phyloP scores from a whole-genome alignment of 2,888 invertebrate species.

The Psylliodes chrysocephalus region DNA sequence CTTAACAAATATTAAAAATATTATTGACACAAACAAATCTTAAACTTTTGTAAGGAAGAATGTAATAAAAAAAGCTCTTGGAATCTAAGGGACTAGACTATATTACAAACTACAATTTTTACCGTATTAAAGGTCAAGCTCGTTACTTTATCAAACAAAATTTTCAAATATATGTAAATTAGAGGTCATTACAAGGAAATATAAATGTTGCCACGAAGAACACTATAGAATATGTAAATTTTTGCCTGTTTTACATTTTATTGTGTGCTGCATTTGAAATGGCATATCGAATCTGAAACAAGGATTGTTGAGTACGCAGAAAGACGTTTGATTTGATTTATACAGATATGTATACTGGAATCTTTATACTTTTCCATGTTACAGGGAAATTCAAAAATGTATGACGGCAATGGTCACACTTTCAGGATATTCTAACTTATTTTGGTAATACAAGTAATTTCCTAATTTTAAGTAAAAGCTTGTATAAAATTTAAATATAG shows the following conservation, averaged over 20 bases:
- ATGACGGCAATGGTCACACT: too few relatives aligned
- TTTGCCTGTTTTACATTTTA: slow-evolving; percentile 43
- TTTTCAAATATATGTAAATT: slow-evolving; percentile 46
- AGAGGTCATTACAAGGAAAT: slow-evolving; percentile 41
- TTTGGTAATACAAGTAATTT: too few relatives aligned
- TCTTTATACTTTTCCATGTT: too few relatives aligned
- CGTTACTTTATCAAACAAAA: slow-evolving; percentile 37
- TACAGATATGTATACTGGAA: slow-evolving; percentile 14
- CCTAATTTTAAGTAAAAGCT: too few relatives aligned
- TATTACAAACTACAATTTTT: slow-evolving; percentile 31
- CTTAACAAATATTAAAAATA: too few relatives aligned
- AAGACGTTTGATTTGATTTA: slow-evolving; percentile 21
- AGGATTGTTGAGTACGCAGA: slow-evolving; percentile 6
- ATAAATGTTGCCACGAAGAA: slow-evolving; percentile 38
- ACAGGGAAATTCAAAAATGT: too few relatives aligned
- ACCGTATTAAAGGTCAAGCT: slow-evolving; percentile 41
- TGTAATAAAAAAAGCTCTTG: background rate
- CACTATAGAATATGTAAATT: slow-evolving; percentile 40
- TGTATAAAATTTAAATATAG: too few relatives aligned
- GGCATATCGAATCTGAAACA: slow-evolving; percentile 22
- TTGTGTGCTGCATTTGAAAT: slow-evolving; percentile 42
- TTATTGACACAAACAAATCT: too few relatives aligned
- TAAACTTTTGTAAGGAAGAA: too few relatives aligned
- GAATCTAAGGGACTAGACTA: slow-evolving; percentile 7
- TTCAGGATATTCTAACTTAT: too few relatives aligned